Conservation (phyloP, 92 coral and sea anemone species). For the Paramuricea clavata region DNA sequence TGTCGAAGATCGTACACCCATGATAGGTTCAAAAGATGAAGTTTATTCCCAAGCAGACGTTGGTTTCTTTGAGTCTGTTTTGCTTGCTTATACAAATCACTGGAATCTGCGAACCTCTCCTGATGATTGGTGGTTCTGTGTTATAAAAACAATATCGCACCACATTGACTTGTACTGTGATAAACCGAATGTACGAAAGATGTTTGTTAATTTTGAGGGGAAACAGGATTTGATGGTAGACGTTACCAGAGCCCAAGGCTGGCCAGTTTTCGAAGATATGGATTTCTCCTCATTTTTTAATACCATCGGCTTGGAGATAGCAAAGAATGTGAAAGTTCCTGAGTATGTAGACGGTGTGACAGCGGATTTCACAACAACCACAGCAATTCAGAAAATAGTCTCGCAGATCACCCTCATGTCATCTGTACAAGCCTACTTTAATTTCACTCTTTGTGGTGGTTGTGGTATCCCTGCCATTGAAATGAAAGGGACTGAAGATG, state of each 20-base stretch:
- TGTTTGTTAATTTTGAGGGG: constrained; percentile 75
- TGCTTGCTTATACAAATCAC: constrained; percentile 74
- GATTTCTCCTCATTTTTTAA: background rate
- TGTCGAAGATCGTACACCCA: no score
- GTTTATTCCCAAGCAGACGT: no score
- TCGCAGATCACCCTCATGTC: constrained; percentile 69
- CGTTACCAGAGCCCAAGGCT: background rate
- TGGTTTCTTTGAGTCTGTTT: constrained; percentile 54
- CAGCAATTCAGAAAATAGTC: constrained; percentile 74
- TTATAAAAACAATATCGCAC: constrained; percentile 65
- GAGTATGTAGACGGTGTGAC: background rate
- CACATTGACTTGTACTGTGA: constrained; percentile 67
- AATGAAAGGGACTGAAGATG: constrained; percentile 71
- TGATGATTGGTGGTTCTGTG: constrained; percentile 87
- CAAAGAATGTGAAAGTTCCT: constrained; percentile 22
- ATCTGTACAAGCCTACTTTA: constrained; percentile 63
- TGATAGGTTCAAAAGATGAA: no score
- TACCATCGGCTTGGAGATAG: background rate
- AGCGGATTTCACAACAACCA: constrained; percentile 39
- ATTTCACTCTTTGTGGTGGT: background rate
- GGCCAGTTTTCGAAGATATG: background rate
- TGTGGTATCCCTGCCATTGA: constrained; percentile 79
- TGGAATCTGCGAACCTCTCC: constrained; percentile 80
- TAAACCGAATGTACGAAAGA: constrained; percentile 59
- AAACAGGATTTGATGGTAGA: background rate